Conservation (phyloP, 2,888 invertebrate genomes). For the Tiliacea citrago region DNA sequence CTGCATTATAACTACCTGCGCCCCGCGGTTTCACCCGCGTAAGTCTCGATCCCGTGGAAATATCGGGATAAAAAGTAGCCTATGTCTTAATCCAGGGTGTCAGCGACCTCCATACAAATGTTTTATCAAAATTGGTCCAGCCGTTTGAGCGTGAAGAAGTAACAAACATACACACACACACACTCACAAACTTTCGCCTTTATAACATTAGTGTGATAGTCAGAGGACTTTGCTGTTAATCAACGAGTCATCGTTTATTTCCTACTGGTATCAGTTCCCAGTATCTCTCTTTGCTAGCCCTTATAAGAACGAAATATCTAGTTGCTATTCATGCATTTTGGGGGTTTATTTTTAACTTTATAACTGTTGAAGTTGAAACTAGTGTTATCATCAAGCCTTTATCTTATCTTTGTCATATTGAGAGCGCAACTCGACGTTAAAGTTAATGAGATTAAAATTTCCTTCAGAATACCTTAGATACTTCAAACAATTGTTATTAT, state of each 20-base stretch:
- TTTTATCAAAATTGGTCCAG: too few species aligned
- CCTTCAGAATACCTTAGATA: slow-evolving; percentile 5
- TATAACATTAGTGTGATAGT: too few species aligned
- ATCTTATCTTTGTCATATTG: slow-evolving; percentile 53
- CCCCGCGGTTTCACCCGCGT: too few species aligned
- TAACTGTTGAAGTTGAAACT: slow-evolving; percentile 10
- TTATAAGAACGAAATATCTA: slow-evolving; percentile 1
- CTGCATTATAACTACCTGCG: too few species aligned
- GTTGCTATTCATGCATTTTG: slow-evolving; percentile 12
- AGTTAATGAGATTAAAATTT: slow-evolving; percentile 9
- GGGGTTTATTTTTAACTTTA: slow-evolving; percentile 2
- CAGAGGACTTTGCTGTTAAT: slow-evolving; percentile 58
- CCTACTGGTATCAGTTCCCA: slow-evolving; percentile 30
- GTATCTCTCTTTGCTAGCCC: slow-evolving; percentile 1
- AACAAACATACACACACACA: too few species aligned
- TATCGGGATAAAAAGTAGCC: too few species aligned
- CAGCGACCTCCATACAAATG: too few species aligned
- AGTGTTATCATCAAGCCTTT: slow-evolving; percentile 32
- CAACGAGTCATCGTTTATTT: slow-evolving; percentile 55
- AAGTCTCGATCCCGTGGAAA: too few species aligned
- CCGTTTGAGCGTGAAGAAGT: too few species aligned
- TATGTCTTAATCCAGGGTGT: too few species aligned
- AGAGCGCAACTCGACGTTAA: slow-evolving; percentile 13
- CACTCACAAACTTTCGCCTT: too few species aligned
- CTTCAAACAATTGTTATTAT: slow-evolving; percentile 10